A percentile compares a stretch with the other conserved stretches of the same genome.
These are phyloP conservation scores for Nephrotoma flavescens DNA, from an alignment of 2,888 invertebrate genomes.

Conservation along the genomic window DNA sequence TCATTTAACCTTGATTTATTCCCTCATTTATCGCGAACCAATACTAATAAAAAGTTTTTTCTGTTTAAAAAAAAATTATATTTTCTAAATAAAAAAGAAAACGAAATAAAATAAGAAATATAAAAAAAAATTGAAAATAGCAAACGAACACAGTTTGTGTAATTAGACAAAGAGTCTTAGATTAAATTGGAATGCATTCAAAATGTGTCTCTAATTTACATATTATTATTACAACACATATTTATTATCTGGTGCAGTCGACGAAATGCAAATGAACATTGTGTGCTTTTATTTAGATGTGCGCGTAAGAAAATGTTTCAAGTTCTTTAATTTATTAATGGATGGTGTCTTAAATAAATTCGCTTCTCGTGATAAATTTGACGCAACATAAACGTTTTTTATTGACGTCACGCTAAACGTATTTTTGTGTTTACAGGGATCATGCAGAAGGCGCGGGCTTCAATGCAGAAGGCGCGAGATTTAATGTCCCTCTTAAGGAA, in stretches of 20 bases:
- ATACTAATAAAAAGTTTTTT: background rate
- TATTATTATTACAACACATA: background rate
- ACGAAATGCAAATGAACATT: background rate
- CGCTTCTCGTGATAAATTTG: background rate
- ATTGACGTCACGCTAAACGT: background rate
- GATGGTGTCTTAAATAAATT: background rate
- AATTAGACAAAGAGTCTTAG: background rate
- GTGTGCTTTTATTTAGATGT: background rate
- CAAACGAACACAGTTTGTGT: background rate
- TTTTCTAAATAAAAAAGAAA: background rate
- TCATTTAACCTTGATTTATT: background rate
- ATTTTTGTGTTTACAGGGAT: background rate
- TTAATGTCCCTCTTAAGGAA: no score
- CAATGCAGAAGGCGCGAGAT: background rate
- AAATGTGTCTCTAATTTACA: background rate
- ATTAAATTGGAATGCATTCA: background rate
- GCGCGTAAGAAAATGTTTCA: background rate
- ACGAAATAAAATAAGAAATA: background rate
- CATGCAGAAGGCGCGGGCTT: background rate
- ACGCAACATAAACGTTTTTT: background rate
- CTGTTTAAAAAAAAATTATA: background rate
- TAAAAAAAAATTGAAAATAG: background rate
- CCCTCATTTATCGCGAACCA: background rate
- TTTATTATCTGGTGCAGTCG: background rate
- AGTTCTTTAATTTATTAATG: background rate